phyloP scores from a whole-genome alignment of 2,888 invertebrate species.

The Cataglyphis livida region DNA sequence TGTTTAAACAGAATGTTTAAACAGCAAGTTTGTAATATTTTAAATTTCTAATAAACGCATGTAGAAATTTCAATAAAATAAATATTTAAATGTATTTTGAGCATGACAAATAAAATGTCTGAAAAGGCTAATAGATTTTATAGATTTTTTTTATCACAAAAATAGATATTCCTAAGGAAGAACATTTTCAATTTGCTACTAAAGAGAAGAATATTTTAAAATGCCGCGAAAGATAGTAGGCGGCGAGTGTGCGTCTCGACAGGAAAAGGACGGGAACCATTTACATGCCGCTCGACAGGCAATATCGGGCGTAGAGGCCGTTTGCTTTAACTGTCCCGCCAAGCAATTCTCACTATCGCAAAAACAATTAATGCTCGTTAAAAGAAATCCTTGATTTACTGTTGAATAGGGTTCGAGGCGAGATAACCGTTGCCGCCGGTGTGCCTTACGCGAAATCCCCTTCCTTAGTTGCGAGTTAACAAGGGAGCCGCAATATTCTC shows the following conservation, averaged over 20 bases:
- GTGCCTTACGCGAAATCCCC: slow-evolving; percentile 66
- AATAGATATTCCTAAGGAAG: background rate
- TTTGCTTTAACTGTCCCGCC: slow-evolving; percentile 76
- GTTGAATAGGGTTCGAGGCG: slow-evolving; percentile 75
- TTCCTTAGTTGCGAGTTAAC: slow-evolving; percentile 80
- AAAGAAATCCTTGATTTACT: slow-evolving; percentile 85
- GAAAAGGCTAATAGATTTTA: background rate
- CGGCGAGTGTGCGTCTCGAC: slow-evolving; percentile 52
- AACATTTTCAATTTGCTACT: background rate
- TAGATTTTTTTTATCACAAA: background rate
- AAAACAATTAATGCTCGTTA: slow-evolving; percentile 86
- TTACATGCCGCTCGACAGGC: slow-evolving; percentile 75
- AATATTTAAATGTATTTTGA: background rate
- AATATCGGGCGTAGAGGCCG: slow-evolving; percentile 72
- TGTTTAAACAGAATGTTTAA: background rate
- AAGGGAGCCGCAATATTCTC: slow-evolving; percentile 53
- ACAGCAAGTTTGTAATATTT: background rate
- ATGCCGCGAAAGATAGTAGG: slow-evolving; percentile 34
- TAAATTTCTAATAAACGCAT: background rate
- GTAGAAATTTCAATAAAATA: slow-evolving; percentile 6
- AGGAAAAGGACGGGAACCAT: slow-evolving; percentile 65
- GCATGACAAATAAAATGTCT: background rate
- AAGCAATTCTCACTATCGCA: slow-evolving; percentile 83
- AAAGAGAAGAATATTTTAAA: background rate
- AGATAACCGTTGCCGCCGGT: slow-evolving; percentile 80